Base-by-base conservation (phyloP, 1,140 invertebrate genomes). In the Amphibalanus amphitrite region DNA sequence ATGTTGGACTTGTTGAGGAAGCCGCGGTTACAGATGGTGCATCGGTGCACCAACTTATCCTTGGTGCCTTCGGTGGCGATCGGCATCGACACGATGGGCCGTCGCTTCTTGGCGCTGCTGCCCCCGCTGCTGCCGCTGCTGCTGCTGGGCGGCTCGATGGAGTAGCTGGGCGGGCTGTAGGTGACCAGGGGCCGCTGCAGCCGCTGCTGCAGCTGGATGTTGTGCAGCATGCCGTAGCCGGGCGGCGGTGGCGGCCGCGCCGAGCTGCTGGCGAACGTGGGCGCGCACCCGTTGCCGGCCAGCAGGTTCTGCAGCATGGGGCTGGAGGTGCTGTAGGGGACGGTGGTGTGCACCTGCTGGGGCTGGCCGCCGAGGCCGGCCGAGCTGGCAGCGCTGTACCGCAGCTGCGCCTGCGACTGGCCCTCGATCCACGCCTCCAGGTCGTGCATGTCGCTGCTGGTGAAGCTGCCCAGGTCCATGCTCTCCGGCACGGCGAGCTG, bases 1-100 rank as follows among this genome's bases (percentile, higher is more conserved):
- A 95, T 95, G 78, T 95, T 95, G 76, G 89, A 91, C 80, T 95
- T 95, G 81, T 95, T 95, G 64, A 95, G 82, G 78, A 95, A 95
- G 15, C 91, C 91, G 47, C 92, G 83, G 81, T 91, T 92, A 80
- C 92, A 95, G 72, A 94, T 92, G 70, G 86, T 89, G 81, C 92
- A 95, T 72, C 90, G 85, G 79, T 95, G 92, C 26, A 95, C 89
- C 0, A 91, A 91, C 78, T 93, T 93, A 81, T 93, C 91, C 78
- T 93, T 93, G 40, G 78, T 77, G 40, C 76, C 76, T 67, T 77
- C 77, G 26, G 76, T 77, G 26, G 76, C 67, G 71, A 76, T 76
- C 59, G 75, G 72, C 69, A 76, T 75, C 29, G 73, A 73, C 15
- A 70, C 68, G 73, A 75, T 72, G 6, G 75, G 74, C 70, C 75